phyloP scores from a whole-genome alignment of 23 tunicate genomes.

The Clavelina lepadiformis region DNA sequence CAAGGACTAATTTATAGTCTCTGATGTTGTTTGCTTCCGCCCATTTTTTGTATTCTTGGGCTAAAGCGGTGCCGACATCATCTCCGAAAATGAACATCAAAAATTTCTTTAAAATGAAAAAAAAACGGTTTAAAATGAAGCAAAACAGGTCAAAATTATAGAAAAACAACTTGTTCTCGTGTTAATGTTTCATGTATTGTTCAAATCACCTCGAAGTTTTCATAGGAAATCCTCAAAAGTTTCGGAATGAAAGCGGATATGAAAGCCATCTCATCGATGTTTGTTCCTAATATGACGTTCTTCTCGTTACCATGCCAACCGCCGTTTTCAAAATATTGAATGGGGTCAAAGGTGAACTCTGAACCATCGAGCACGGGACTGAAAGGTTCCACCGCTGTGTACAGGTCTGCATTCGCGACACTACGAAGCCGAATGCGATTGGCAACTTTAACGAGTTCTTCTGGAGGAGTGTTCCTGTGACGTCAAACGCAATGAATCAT shows the following conservation, averaged over 20 bases:
- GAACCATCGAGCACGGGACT: conserved; percentile 50
- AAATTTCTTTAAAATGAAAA: conserved; percentile 11
- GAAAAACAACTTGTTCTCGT: too few species aligned
- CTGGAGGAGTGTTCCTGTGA: too few species aligned
- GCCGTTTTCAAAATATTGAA: conserved; percentile 29
- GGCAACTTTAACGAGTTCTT: too few species aligned
- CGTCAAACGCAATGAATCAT: too few species aligned
- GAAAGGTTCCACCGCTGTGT: conserved; percentile 32
- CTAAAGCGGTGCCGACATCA: conserved; percentile 17
- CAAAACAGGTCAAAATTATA: neutral
- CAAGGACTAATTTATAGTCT: conserved; percentile 34
- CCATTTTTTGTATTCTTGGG: conserved; percentile 24
- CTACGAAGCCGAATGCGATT: too few species aligned
- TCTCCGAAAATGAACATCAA: conserved; percentile 37
- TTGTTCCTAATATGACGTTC: conserved; percentile 25
- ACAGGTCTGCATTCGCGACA: too few species aligned
- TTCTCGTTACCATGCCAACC: conserved; percentile 29
- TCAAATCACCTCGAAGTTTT: conserved; percentile 14
- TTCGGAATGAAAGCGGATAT: conserved; percentile 11
- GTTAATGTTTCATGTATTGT: too few species aligned
- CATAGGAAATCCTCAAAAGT: neutral
- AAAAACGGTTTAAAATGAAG: neutral
- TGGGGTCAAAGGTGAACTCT: conserved; percentile 48
- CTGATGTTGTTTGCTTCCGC: conserved; percentile 19
- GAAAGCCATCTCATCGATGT: conserved; percentile 32